Percentiles rank a stretch among this genome's conserved stretches.
Evolutionary conservation across 35 echinoderm and acorn worm species (phyloP).

Genomic region (Holothuria glaberrima): DNA sequence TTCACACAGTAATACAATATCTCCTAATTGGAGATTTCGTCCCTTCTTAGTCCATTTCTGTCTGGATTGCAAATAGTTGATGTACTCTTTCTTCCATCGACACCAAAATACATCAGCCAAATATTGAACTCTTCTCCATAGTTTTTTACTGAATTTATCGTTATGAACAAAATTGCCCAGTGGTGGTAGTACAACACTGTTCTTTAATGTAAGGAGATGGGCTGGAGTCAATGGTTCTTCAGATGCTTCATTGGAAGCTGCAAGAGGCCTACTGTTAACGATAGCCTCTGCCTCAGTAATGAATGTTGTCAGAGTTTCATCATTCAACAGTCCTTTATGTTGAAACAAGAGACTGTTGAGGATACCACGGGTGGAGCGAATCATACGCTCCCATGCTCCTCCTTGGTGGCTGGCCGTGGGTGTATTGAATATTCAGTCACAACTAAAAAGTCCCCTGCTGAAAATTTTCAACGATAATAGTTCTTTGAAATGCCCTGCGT

Average conservation of each 20-base stretch:
- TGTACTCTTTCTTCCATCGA: slow-evolving; percentile 77
- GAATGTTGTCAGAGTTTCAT: slow-evolving; percentile 41
- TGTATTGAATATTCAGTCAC: slow-evolving; percentile 78
- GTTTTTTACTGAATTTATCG: slow-evolving; percentile 64
- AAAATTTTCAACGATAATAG: no score
- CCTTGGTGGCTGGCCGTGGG: slow-evolving; percentile 66
- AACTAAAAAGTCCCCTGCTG: no score
- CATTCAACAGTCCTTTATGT: slow-evolving; percentile 41
- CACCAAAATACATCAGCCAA: slow-evolving; percentile 76
- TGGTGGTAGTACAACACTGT: slow-evolving; percentile 71
- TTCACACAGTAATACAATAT: slow-evolving; percentile 45
- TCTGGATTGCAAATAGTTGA: slow-evolving; percentile 60
- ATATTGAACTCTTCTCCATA: slow-evolving; percentile 81
- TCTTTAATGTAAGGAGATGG: slow-evolving; percentile 83
- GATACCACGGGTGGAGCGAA: not conserved
- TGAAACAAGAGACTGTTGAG: slow-evolving; percentile 24
- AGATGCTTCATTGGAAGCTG: slow-evolving; percentile 32
- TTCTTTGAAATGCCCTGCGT: no score
- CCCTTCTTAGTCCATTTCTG: slow-evolving; percentile 65
- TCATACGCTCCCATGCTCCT: slow-evolving; percentile 50
- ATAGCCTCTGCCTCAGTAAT: slow-evolving; percentile 57
- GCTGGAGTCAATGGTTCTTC: slow-evolving; percentile 81
- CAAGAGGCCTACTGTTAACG: slow-evolving; percentile 77
- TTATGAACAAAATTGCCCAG: slow-evolving; percentile 63
- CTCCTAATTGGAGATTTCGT: slow-evolving; percentile 59